Evolutionary conservation across 2,888 invertebrate genomes (phyloP), one percentile per base, ranked within the genome.

Genomic region (Spilarctia lutea): DNA sequence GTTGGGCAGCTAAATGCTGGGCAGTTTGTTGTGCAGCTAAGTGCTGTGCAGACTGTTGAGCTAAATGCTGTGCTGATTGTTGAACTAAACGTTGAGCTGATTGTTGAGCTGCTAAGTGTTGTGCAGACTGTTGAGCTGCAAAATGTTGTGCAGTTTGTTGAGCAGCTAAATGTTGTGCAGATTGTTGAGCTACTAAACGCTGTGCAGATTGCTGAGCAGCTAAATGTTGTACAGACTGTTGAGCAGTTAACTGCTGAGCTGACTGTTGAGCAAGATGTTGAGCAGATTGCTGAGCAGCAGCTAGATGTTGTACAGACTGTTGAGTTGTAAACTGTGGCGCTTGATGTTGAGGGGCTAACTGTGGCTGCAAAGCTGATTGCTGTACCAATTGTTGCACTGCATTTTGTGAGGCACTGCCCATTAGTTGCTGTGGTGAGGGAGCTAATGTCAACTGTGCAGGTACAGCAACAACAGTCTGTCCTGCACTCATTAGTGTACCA

Each of bases 381-480:
- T 93, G 95, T 30, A 95, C 95, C 35, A 95, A 83, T 79, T 95
- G 95, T 81, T 95, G 95, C 3, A 95, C 95, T 78, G 95, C 90
- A 75, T 91, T 91, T 82, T 94, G 95, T 45, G 94, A 89, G 42
- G 91, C 93, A 89, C 89, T 94, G 69, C 91, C 91, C 89, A 95
- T 94, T 8, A 95, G 86, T 77, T 96, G 96, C 74, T 94, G 95
- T 24, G 93, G 86, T 27, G 92, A 91, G 65, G 92, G 95, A 66
- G 91, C 94, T 74, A 96, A 84, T 20, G 96, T 95, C 39, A 96
- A 85, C 83, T 96, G 96, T 48, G 96, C 96, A 71, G 96, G 96
- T 24, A 96, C 94, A 52, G 95, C 95, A 42, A 96, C 96, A 70
- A 96, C 95, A 72, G 95, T 95, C 82, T 95, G 95, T 24, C 96